A percentile compares a stretch with the other conserved stretches of the same genome.
These are phyloP conservation scores for Caracal caracal DNA, from an alignment of 2,113 vertebrate species.

Conservation along the genomic window DNA sequence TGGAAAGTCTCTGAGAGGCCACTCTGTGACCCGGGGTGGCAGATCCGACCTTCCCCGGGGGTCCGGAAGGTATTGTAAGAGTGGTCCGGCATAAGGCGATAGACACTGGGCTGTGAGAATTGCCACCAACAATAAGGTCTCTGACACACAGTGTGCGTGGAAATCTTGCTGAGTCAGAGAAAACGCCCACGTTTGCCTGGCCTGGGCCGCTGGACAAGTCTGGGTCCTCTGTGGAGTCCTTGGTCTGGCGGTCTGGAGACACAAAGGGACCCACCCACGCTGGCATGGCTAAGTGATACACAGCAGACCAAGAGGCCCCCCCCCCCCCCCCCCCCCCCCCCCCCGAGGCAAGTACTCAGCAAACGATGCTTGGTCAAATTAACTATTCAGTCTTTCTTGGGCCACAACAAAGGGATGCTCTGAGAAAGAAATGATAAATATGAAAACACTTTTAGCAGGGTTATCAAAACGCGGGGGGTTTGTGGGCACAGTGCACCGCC, in stretches of 20 bases:
- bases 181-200: not conserved
- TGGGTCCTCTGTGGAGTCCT: too few relatives aligned
- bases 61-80: not conserved
- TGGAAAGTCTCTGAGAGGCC: too few relatives aligned
- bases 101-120: too few relatives aligned
- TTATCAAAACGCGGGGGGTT: not conserved
- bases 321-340: too few relatives aligned
- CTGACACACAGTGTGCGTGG: accelerated
- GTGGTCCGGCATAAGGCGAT: not conserved
- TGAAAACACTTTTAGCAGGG: not conserved
- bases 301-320: not conserved
- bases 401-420: not conserved
- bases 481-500: not conserved
- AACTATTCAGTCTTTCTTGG: not conserved
- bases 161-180: not conserved
- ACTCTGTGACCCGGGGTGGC: not conserved
- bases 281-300: not conserved
- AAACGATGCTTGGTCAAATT: not conserved
- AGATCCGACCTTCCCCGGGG: not conserved
- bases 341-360: accelerated
- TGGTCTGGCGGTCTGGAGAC: accelerated
- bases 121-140: not conserved
- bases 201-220: accelerated
- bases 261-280: not conserved
- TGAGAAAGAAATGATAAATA: not conserved